Evolutionary conservation across 2,888 invertebrate species (phyloP).

Genomic region (Calameuta filiformis): DNA sequence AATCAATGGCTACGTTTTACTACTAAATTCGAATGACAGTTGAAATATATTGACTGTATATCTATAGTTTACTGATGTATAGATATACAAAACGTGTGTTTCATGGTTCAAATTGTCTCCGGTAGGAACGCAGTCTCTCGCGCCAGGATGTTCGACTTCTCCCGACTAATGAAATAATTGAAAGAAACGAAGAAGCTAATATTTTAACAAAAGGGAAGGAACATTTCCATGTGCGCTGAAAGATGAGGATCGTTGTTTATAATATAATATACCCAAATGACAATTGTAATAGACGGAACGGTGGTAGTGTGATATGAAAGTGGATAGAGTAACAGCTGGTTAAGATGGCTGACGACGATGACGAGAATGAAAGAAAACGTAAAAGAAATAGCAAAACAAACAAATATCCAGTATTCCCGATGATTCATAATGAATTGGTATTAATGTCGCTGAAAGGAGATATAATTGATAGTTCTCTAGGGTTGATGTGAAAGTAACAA

Average conservation of each 20-base stretch:
- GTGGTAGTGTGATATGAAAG: constrained; percentile 18
- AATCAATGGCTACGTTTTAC: neutral
- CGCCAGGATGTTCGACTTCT: neutral
- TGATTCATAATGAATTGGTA: constrained; percentile 31
- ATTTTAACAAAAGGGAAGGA: neutral
- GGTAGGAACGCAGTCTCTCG: neutral
- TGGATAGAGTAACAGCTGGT: neutral
- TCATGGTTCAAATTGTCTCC: neutral
- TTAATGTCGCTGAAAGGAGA: constrained; percentile 17
- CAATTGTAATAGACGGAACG: constrained; percentile 16
- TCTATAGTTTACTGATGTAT: neutral
- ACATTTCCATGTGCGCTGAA: neutral
- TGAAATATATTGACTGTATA: neutral
- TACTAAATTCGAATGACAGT: neutral
- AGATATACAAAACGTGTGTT: neutral
- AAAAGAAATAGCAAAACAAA: constrained; percentile 16
- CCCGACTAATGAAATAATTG: neutral
- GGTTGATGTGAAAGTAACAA: constrained; percentile 38
- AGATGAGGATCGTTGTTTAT: constrained; percentile 17
- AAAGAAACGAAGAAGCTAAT: neutral
- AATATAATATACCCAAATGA: constrained; percentile 25
- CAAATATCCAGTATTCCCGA: constrained; percentile 49
- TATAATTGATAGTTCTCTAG: constrained; percentile 19
- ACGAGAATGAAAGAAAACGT: neutral
- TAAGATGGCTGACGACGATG: neutral